Evolutionary conservation across 2,797 vertebrate species (phyloP), one percentile per base, ranked within the genome.

Genomic region (Anguilla pacifica): DNA sequence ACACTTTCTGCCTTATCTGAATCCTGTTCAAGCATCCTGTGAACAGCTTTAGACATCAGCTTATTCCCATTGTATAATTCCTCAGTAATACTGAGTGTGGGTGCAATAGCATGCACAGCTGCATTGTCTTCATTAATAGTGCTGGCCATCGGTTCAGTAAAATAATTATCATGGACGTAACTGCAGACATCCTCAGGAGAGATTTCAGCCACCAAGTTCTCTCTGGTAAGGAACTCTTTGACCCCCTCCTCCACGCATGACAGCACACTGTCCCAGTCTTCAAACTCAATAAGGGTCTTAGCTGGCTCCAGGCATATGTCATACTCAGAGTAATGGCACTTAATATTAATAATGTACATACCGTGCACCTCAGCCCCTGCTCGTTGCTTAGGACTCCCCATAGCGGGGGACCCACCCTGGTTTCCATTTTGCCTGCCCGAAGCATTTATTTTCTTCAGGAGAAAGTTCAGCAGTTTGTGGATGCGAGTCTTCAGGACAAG

Each of bases 221-320:
- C 98, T 91, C 89, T 96, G 89, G 94, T 96, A 87, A 99, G 95
- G 92, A 99, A 99, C 17, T 55, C 88, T 93, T 96, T 98, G 1
- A 99, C 93, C 64, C 97, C 97, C 92, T 98, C 97, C 87, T 99
- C 97, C 86, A 98, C 0, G 57, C 97, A 98, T 85, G 93, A 87
- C 88, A 98, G 91, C 90, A 98, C 89, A 77, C 92, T 91, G 89
- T 98, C 96, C 98, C 99, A 99, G 90, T 98, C 97, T 93, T 96
- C 97, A 93, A 99, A 99, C 92, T 99, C 98, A 82, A 99, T 97
- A 22, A 99, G 93, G 83, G 97, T 98, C 95, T 99, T 99, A 86
- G 97, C 94, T 88, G 99, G 98, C 89, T 99, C 98, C 55, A 99
- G 93, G 91, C 97, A 98, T 84, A 99, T 94, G 88, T 99, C 99